Conservation (phyloP, 2,113 vertebrate species). For the Ceratotherium simum region DNA sequence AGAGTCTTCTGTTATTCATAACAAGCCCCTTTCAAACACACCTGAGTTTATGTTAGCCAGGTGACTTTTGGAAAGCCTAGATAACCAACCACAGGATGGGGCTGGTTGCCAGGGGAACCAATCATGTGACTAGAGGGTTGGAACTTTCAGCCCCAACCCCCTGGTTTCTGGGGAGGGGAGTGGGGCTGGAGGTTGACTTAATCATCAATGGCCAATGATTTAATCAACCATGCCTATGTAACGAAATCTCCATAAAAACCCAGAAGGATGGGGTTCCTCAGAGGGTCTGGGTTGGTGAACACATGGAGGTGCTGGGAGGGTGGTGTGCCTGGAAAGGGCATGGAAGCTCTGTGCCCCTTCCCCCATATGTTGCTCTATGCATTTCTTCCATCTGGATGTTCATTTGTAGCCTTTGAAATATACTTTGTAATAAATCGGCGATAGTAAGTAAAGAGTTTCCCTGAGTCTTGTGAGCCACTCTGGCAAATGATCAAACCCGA, state of each 20-base stretch:
- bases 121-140: not conserved
- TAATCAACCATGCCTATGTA: not conserved
- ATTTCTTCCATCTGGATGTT: not conserved
- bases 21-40: not conserved
- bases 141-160: not conserved
- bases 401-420: not conserved
- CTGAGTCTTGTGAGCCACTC: not conserved
- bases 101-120: not conserved
- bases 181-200: not conserved
- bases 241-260: not conserved
- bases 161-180: not conserved
- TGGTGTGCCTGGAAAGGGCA: not conserved
- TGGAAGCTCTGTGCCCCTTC: not conserved
- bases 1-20: not conserved
- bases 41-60: not conserved
- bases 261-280: not conserved
- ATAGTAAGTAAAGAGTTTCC: not conserved
- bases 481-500: not conserved
- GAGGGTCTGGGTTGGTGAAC: not conserved
- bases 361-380: not conserved
- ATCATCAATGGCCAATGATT: not conserved
- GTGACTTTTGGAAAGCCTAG: not conserved
- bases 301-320: not conserved
- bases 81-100: not conserved
- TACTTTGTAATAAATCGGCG: not conserved